Percentiles rank a stretch among this genome's conserved stretches.
Conservation (phyloP, 2,797 vertebrate genomes). For the Anolis apletophallus region DNA sequence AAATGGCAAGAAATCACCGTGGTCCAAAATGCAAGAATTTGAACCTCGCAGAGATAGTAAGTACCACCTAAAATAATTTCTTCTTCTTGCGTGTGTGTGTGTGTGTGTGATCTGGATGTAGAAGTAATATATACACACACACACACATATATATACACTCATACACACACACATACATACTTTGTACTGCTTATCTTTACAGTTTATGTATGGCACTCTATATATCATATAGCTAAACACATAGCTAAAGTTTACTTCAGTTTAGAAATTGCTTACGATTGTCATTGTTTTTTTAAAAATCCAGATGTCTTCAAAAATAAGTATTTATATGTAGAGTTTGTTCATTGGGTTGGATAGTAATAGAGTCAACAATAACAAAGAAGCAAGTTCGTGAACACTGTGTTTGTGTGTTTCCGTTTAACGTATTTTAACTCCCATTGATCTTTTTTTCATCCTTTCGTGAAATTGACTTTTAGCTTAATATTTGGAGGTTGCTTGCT, state of each 20-base stretch:
- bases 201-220: not conserved
- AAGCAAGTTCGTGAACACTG: not conserved
- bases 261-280: not conserved
- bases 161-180: no score
- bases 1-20: conserved; percentile 55
- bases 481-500: not conserved
- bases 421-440: not conserved
- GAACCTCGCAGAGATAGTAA: conserved; percentile 66
- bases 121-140: no score
- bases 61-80: not conserved
- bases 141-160: no score
- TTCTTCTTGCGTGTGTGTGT: fast-evolving
- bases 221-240: not conserved
- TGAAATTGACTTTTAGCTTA: not conserved
- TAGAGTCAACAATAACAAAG: not conserved
- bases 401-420: not conserved
- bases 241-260: not conserved
- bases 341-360: not conserved
- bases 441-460: not conserved
- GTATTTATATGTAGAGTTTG: not conserved
- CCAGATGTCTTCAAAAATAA: not conserved
- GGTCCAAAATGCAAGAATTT: conserved; percentile 67
- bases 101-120: no score
- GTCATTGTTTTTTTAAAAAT: not conserved
- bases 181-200: not conserved